phyloP scores from a whole-genome alignment of 2,113 vertebrate species.

The Pygoscelis antarcticus region DNA sequence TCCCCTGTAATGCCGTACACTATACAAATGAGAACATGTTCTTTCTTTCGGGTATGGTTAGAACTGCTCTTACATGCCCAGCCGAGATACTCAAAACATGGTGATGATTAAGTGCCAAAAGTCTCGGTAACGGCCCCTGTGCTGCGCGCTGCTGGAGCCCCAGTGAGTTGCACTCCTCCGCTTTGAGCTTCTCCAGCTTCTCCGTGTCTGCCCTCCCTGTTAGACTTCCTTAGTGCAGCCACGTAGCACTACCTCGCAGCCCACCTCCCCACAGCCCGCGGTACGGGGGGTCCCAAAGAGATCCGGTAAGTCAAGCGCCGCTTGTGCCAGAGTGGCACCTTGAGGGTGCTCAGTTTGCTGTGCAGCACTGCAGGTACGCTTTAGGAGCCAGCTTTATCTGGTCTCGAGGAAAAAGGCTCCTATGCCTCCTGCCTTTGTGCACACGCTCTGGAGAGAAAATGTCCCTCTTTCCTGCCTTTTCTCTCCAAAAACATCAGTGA shows the following conservation, averaged over 20 bases:
- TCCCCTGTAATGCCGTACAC: not conserved
- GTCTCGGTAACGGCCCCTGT: not conserved
- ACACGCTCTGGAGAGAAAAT: not conserved
- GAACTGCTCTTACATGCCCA: not conserved
- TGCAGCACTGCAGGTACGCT: not conserved
- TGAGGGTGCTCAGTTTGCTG: not conserved
- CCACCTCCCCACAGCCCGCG: not conserved
- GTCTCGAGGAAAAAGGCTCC: not conserved
- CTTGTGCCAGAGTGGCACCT: not conserved
- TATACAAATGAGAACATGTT: not conserved
- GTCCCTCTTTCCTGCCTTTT: not conserved
- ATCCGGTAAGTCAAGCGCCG: not conserved
- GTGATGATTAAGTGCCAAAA: not conserved
- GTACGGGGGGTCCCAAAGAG: not conserved
- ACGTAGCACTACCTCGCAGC: not conserved
- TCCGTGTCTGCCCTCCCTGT: not conserved
- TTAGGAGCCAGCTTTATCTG: not conserved
- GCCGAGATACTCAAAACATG: slow-evolving; percentile 24
- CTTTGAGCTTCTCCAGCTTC: not conserved
- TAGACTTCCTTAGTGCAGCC: not conserved
- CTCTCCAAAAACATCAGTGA: not conserved
- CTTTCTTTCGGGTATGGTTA: not conserved
- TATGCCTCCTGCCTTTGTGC: not conserved
- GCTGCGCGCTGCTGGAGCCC: not conserved
- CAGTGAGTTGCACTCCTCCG: not conserved